Conservation (phyloP, 2,113 vertebrate species). For the Malurus cyaneus region DNA sequence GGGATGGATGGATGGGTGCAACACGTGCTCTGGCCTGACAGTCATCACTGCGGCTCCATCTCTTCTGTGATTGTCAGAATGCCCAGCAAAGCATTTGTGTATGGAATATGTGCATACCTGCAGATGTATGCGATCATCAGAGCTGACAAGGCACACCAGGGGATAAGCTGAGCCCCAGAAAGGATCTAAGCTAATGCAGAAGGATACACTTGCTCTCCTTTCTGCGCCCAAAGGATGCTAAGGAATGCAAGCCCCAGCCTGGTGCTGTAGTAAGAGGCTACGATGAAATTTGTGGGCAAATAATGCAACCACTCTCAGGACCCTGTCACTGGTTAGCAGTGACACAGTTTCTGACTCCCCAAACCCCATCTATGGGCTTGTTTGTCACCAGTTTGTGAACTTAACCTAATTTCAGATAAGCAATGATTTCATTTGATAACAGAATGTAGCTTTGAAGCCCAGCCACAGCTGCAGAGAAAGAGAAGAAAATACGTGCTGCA, state of each 20-base stretch:
- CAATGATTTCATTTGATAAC: neutral
- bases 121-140: neutral
- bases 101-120: neutral
- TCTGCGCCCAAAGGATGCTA: neutral
- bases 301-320: rapidly evolving
- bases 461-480: neutral
- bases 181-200: neutral
- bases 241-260: neutral
- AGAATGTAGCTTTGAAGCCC: neutral
- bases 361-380: neutral
- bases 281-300: neutral
- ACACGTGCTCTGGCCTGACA: neutral
- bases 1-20: neutral
- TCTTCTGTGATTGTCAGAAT: neutral
- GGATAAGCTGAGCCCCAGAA: neutral
- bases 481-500: neutral
- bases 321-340: neutral
- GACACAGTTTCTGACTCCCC: neutral
- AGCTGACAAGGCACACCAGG: neutral
- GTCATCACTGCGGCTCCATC: rapidly evolving
- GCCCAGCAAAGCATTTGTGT: neutral
- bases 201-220: neutral
- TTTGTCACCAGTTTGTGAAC: neutral
- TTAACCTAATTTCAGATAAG: neutral
- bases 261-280: neutral